Evolutionary conservation across 2,888 invertebrate genomes (phyloP).

Genomic region (Invenusta paracnida): DNA sequence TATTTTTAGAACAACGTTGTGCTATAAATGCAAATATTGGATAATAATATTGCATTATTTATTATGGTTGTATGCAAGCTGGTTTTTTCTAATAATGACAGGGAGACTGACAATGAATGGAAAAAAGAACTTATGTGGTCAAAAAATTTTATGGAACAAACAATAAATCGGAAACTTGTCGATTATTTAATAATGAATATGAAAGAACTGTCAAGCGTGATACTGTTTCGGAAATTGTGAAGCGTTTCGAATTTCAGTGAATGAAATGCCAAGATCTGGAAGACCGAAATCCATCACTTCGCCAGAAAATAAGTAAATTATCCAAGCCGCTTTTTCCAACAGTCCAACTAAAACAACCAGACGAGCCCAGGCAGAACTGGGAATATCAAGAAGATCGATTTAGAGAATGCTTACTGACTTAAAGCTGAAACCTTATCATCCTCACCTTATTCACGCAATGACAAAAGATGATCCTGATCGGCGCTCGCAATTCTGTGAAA

Average conservation of each 20-base stretch:
- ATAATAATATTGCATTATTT: neutral
- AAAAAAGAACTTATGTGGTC: neutral
- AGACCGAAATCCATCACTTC: neutral
- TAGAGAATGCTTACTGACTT: conserved; percentile 16
- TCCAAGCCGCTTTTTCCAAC: neutral
- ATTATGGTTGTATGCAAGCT: neutral
- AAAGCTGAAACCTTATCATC: conserved; percentile 11
- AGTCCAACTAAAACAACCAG: conserved; percentile 25
- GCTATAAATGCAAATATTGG: neutral
- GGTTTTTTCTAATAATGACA: conserved; percentile 16
- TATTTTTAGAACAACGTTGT: no score
- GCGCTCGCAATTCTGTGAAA: neutral
- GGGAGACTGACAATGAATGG: neutral
- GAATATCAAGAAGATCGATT: conserved; percentile 3
- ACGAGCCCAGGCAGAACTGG: neutral
- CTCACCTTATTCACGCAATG: conserved; percentile 25
- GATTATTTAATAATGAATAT: neutral
- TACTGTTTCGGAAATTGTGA: conserved; percentile 5
- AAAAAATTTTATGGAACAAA: neutral
- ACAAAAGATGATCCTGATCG: conserved; percentile 18
- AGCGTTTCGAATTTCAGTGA: neutral
- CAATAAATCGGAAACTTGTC: conserved; percentile 17
- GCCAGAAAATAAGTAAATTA: conserved; percentile 6
- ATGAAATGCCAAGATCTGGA: conserved; percentile 16
- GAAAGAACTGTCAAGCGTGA: conserved; percentile 12